phyloP scores from a whole-genome alignment of 2,113 vertebrate species.

The Phalacrocorax aristotelis region DNA sequence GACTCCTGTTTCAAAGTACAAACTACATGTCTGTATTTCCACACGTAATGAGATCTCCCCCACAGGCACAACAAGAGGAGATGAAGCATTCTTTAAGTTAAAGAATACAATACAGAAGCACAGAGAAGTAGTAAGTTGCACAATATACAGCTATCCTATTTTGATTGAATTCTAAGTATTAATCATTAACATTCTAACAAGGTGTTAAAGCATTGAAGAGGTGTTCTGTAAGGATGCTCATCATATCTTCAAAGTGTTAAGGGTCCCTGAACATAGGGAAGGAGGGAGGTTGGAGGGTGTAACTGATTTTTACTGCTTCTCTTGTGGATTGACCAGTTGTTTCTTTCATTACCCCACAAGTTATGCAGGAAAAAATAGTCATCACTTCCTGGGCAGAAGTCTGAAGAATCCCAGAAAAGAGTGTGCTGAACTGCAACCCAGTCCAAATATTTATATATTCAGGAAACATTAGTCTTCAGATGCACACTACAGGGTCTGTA shows the following conservation, averaged over 20 bases:
- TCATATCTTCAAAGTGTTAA: background rate
- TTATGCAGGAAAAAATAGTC: background rate
- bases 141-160: background rate
- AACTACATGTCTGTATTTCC: background rate
- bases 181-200: background rate
- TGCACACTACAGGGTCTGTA: background rate
- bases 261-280: background rate
- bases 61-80: background rate
- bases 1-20: background rate
- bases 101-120: background rate
- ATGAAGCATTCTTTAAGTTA: background rate
- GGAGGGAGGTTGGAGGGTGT: background rate
- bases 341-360: background rate
- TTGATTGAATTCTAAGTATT: background rate
- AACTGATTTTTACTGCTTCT: background rate
- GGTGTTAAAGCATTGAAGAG: background rate
- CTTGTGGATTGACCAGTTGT: background rate
- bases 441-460: background rate
- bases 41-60: background rate
- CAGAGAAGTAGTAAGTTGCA: background rate
- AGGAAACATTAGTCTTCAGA: background rate
- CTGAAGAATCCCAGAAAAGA: background rate
- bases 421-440: background rate
- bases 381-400: background rate
- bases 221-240: background rate